Evolutionary conservation across 1,140 invertebrate genomes (phyloP), one percentile per base, ranked within the genome.

Genomic region (Rhagoletis pomonella): DNA sequence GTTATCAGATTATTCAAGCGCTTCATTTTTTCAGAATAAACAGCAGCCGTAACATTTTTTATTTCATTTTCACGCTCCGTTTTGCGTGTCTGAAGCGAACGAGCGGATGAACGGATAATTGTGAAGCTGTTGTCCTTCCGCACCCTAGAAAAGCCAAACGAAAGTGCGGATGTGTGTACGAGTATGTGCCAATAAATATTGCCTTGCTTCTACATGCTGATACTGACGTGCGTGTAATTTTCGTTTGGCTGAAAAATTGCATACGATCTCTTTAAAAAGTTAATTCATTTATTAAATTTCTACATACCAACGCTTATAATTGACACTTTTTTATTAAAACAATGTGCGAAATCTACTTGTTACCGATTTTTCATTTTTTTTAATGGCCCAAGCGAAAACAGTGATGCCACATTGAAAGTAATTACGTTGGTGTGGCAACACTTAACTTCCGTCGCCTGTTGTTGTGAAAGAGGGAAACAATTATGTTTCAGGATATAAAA

Each of bases 1-100:
- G 91, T 92, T 3, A 93, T 87, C 62, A 93, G 64, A 55, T 91
- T 93, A 59, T 93, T 93, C 81, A 90, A 87, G 50, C 92, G 90
- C 65, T 92, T 88, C 92, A 93, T 93, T 59, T 88, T 88, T 17
- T 55, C 17, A 47, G 73, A 9, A 81, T 55, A 47, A n/a, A 81
- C 47, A 19, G 69, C 17, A 4, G 12, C 55, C 10, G 6, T 19
- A 9, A n/a, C 9, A n/a, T 55, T n/a, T 3, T 17, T 55, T 81
- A 29, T 39, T 67, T 67, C 64, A 67, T 19, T 67, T 9, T 50
- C 44, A 55, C 73, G 44, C 47, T 12, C 47, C 19, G 47, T 10
- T 19, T 81, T n/a, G 73, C 73, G 67, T 73, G 67, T 47, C 44
- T 73, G 67, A 4, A 6, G 17, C 42, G 67, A 14, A 73, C 67